Evolutionary conservation across 2,113 vertebrate species (phyloP), one percentile per base, ranked within the genome.

Genomic region (Nesoenas mayeri): DNA sequence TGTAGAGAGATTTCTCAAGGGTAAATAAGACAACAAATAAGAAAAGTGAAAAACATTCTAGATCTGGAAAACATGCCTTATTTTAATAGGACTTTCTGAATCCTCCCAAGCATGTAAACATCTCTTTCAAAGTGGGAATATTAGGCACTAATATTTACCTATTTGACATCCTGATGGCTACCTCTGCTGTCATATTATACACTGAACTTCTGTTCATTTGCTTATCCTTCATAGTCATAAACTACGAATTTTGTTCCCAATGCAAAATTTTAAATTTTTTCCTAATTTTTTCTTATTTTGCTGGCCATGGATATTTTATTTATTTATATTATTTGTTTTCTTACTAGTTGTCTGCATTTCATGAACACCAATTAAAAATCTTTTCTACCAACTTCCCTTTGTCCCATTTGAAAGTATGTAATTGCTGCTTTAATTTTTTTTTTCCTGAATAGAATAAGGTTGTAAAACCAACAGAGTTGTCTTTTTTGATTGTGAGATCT

Each of bases 271-370:
- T 85, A 60, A 64, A 15, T 92, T 16, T 91, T 96, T 94, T 95
- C 91, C 91, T 96, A 44, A 79, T 94, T 95, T 89, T 75, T 92
- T 47, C 93, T 97, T 95, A 34, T 95, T 96, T 96, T 95, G 94
- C 89, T 89, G 81, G 79, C 67, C 94, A 95, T 95, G 91, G 51
- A 93, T 96, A 93, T 96, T 93, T 95, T 94, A 74, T 95, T 95
- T 94, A 96, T 95, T 89, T 96, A n/a, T 88, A 93, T 94, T 94
- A 81, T 95, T 96, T 97, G 92, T 94, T 96, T 96, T 94, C 92
- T 96, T 96, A 93, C 95, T 93, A 97, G 91, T 96, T 96, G 64
- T 96, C 95, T 96, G 53, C 95, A 96, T 96, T 96, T 96, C 94
- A 95, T 96, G 85, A 96, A 67, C 95, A 94, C 88, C 93, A 96